Evolutionary conservation across 2,888 invertebrate genomes (phyloP).

Genomic region (Laothoe populi): DNA sequence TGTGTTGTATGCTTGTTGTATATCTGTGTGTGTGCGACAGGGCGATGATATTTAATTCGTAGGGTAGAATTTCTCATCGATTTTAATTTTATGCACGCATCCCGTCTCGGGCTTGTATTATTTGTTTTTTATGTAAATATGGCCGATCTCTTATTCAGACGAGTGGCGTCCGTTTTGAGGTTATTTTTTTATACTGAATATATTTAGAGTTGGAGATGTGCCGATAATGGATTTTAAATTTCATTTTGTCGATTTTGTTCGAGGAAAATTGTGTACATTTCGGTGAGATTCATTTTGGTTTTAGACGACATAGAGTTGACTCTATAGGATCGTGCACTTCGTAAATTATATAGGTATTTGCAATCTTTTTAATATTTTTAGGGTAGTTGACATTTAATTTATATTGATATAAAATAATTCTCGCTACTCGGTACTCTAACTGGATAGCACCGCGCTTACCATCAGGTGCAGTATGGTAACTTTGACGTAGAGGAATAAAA

Average conservation of each 20-base stretch:
- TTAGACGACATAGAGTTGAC: background rate
- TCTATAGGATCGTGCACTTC: background rate
- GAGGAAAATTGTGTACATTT: slow-evolving; percentile 16
- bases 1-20: slow-evolving; percentile 49
- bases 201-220: slow-evolving; percentile 69
- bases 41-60: slow-evolving; percentile 83
- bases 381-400: no score
- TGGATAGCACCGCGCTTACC: no score
- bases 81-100: slow-evolving; percentile 85
- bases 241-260: slow-evolving; percentile 4
- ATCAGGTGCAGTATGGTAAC: no score
- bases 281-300: slow-evolving; percentile 4
- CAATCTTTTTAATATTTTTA: background rate
- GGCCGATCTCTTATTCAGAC: slow-evolving; percentile 74
- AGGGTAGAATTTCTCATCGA: slow-evolving; percentile 83
- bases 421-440: no score
- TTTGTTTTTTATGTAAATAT: slow-evolving; percentile 85
- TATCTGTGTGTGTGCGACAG: slow-evolving; percentile 65
- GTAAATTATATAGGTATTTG: background rate
- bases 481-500: no score
- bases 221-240: slow-evolving; percentile 56
- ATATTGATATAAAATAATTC: no score
- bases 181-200: slow-evolving; percentile 58
- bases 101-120: slow-evolving; percentile 77
- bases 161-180: slow-evolving; percentile 72